These are phyloP conservation scores for Aegypius monachus DNA, from an alignment of 2,113 vertebrate species.

Conservation along the genomic window DNA sequence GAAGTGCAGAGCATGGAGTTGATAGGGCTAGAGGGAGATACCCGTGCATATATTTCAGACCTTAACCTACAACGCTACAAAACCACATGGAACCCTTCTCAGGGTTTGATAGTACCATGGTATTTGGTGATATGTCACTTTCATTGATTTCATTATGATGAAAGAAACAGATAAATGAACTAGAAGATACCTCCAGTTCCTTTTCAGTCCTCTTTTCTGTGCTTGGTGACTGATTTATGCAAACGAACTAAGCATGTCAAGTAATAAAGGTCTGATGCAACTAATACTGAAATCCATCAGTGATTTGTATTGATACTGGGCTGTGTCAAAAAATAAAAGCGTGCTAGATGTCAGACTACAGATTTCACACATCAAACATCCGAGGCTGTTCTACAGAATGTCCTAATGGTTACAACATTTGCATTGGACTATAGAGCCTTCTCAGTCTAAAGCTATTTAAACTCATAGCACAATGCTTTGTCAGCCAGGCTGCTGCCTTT, in stretches of 20 bases:
- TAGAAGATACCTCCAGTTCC: neutral
- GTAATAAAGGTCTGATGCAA: neutral
- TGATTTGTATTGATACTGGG: neutral
- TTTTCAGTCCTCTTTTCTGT: neutral
- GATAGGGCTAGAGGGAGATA: neutral
- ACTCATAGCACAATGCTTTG: neutral
- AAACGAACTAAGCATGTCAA: neutral
- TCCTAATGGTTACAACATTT: neutral
- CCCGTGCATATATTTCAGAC: neutral
- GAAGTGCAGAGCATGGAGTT: neutral
- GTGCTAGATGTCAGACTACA: neutral
- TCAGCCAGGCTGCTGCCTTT: neutral
- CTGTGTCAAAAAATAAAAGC: neutral
- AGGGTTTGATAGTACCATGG: neutral
- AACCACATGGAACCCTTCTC: neutral
- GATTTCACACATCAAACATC: neutral
- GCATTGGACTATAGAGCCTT: neutral
- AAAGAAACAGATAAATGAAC: neutral
- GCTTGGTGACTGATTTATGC: neutral
- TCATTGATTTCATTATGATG: neutral
- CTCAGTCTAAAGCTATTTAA: neutral
- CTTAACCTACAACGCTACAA: neutral
- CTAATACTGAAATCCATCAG: neutral
- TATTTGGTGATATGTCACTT: neutral
- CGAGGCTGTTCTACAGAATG: neutral